Conservation (phyloP, 1,140 invertebrate genomes). For the Mycetomoellerius zeteki region DNA sequence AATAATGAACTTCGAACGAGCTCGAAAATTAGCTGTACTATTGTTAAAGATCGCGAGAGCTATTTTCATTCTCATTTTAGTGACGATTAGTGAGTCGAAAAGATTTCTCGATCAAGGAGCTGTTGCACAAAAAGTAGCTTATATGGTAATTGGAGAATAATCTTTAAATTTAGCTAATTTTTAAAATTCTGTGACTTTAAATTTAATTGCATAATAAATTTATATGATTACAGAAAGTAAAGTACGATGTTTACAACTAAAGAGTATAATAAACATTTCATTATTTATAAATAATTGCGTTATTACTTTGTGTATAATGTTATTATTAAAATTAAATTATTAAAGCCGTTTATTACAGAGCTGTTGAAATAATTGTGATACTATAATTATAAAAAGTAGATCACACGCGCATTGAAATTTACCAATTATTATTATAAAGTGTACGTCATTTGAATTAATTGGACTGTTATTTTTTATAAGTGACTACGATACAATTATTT, state of each 20-base stretch:
- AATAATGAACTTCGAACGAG: constrained; percentile 36
- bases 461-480: background rate
- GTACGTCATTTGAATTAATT: background rate
- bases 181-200: background rate
- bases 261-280: background rate
- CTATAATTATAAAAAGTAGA: background rate
- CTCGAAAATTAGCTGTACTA: constrained; percentile 35
- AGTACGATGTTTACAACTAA: background rate
- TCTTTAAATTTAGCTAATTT: constrained; percentile 7
- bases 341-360: background rate
- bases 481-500: background rate
- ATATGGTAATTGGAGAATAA: constrained; percentile 35
- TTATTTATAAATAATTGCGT: constrained; percentile 6
- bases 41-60: constrained; percentile 30
- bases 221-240: background rate
- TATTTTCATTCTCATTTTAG: constrained; percentile 33
- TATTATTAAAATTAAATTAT: constrained; percentile 13
- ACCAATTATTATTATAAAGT: background rate
- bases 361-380: constrained; percentile 11
- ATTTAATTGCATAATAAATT: constrained; percentile 9
- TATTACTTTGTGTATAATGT: background rate
- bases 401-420: background rate
- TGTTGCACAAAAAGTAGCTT: constrained; percentile 8
- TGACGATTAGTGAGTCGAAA: background rate
- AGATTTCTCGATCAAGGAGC: background rate